Base-by-base conservation (phyloP, 2,113 vertebrate species). In the Calidris pugnax region DNA sequence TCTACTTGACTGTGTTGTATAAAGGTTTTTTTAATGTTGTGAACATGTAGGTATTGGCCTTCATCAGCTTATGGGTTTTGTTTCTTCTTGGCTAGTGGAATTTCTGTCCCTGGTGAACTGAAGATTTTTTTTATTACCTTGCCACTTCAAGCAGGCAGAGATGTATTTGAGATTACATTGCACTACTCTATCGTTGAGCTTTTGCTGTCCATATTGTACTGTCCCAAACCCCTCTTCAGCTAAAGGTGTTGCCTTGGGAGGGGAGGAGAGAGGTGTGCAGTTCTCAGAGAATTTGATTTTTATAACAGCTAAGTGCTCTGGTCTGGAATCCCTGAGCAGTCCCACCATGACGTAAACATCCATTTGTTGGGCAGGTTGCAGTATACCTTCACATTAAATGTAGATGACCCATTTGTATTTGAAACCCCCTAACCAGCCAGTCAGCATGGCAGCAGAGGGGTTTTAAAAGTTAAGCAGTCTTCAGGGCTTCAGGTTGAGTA, bases 401-500 rank as follows among this genome's bases (percentile, higher is more conserved):
- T 43, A 79, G 77, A 74, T 85, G 95, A 73, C 62, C 69, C 48
- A 47, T 91, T 95, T 95, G 81, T 93, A 83, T 95, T 89, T 93
- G 81, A 88, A 90, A 94, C 80, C 75, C 68, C 62, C 75, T 92
- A 90, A 84, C 83, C 82, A 89, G 82, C 37, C 48, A 85, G 71
- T 80, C 62, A 92, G 95, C 59, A n/a, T 63, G 90, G 33, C 83
- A 92, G 78, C 45, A 87, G 81, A 23, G 39, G 73, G 72, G 53
- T 64, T 94, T 71, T 79, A 91, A 91, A 95, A 17, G 19, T 94
- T 81, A 69, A 94, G 82, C 55, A 14, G 39, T 90, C 92, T 97
- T 97, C 79, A 76, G 93, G 91, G 86, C 83, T 95, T 95, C 75
- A 83, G 74, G 55, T 68, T 96, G 89, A 96, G 74, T 74, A 50